phyloP scores from a whole-genome alignment of 2,797 vertebrate species.

The Aldrovandia affinis region DNA sequence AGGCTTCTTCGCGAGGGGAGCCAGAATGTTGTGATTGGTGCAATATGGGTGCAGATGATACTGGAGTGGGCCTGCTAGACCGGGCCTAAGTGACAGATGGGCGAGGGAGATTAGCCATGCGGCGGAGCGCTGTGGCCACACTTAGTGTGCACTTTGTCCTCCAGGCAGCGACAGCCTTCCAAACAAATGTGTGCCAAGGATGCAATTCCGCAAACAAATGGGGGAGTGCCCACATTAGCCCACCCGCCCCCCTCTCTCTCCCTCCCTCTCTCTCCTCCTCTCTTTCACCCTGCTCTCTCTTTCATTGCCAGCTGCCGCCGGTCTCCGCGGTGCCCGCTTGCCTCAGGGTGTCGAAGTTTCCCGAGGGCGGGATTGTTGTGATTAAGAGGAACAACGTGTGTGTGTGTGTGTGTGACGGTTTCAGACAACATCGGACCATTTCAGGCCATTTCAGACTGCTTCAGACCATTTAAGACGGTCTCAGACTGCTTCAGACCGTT shows the following conservation, averaged over 20 bases:
- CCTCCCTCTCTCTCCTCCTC: neutral
- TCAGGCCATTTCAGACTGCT: no score
- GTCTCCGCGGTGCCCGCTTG: neutral
- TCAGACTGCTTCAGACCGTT: no score
- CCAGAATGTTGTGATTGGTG: constrained; percentile 45
- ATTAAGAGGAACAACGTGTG: neutral
- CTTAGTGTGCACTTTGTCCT: constrained; percentile 38
- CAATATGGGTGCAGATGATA: constrained; percentile 46
- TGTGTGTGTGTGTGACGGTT: no score
- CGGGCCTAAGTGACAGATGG: constrained; percentile 40
- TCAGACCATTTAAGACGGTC: no score
- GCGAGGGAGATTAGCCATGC: constrained; percentile 43
- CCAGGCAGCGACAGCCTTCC: constrained; percentile 40
- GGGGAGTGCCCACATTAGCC: constrained; percentile 4
- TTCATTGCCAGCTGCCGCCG: neutral
- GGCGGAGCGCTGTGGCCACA: constrained; percentile 35
- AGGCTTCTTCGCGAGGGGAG: constrained; percentile 29
- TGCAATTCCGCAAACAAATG: neutral
- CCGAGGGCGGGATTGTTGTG: neutral
- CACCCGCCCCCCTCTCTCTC: neutral
- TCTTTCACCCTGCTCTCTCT: no score
- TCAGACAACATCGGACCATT: no score
- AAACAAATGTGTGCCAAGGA: constrained; percentile 22
- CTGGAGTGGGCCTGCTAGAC: constrained; percentile 35
- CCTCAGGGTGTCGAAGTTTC: neutral